Conservation (phyloP, 2,113 vertebrate genomes). For the Tyto alba region DNA sequence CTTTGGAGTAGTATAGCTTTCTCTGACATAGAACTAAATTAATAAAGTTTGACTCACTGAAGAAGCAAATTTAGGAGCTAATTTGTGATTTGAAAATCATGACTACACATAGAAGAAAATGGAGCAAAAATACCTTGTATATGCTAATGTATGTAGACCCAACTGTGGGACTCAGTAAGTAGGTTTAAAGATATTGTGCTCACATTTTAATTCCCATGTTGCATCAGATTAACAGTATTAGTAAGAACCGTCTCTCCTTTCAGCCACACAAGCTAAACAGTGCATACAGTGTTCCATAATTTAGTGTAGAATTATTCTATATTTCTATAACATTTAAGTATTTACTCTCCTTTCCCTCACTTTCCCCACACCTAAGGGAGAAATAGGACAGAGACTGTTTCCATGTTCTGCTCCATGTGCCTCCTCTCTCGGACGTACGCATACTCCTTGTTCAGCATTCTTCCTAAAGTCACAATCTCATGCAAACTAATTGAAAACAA, state of each 20-base stretch:
- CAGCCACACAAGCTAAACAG: not conserved
- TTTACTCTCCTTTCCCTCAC: not conserved
- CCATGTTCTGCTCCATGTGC: not conserved
- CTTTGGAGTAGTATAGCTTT: not conserved
- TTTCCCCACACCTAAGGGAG: not conserved
- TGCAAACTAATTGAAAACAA: conserved; percentile 10
- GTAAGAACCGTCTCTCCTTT: not conserved
- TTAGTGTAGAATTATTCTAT: not conserved
- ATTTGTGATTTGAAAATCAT: not conserved
- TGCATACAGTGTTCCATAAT: not conserved
- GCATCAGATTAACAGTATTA: not conserved
- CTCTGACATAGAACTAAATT: conserved; percentile 17
- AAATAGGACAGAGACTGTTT: not conserved
- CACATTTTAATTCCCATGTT: not conserved
- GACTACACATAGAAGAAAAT: not conserved
- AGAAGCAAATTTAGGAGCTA: not conserved
- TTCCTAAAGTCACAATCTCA: not conserved
- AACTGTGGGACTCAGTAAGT: not conserved
- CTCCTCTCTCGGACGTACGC: not conserved
- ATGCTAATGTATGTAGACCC: not conserved
- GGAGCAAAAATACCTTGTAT: not conserved
- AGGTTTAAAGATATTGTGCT: not conserved
- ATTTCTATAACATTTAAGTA: not conserved
- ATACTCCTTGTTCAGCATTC: not conserved
- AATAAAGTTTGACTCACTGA: not conserved